Evolutionary conservation across 1,140 invertebrate species (phyloP).

Genomic region (Diorhabda sublineata): DNA sequence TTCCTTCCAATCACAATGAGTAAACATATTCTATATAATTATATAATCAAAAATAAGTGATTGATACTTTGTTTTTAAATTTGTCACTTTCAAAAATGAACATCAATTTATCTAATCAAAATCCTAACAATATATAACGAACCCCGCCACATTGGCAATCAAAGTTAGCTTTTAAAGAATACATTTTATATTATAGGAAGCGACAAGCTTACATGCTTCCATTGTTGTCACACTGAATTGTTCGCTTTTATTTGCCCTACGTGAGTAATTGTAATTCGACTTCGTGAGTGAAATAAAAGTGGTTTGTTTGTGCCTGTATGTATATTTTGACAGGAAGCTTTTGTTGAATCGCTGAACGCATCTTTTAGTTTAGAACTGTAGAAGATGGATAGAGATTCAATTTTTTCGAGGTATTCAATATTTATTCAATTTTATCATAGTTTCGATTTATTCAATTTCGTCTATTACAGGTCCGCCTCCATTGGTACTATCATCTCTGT

Average conservation of each 20-base stretch:
- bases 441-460: constrained; percentile 59
- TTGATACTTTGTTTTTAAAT: too few relatives aligned
- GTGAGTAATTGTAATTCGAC: constrained; percentile 10
- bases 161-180: constrained; percentile 10
- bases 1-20: too few relatives aligned
- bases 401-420: background rate
- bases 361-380: background rate
- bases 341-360: constrained; percentile 1
- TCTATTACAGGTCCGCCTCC: constrained; percentile 61
- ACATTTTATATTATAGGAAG: background rate
- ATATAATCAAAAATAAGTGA: too few relatives aligned
- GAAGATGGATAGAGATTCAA: background rate
- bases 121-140: background rate
- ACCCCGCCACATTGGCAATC: constrained; percentile 12
- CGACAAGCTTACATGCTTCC: constrained; percentile 6
- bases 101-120: background rate
- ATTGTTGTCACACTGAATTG: constrained; percentile 14
- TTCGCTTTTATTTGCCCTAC: constrained; percentile 14
- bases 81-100: too few relatives aligned
- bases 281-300: constrained; percentile 7
- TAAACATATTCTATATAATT: too few relatives aligned
- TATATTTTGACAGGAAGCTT: constrained; percentile 3
- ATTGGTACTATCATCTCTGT: constrained; percentile 28
- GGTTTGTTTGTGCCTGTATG: background rate
- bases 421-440: background rate